Evolutionary conservation across 2,113 vertebrate genomes (phyloP), one percentile per base, ranked within the genome.

Genomic region (Paradoxurus hermaphroditus): DNA sequence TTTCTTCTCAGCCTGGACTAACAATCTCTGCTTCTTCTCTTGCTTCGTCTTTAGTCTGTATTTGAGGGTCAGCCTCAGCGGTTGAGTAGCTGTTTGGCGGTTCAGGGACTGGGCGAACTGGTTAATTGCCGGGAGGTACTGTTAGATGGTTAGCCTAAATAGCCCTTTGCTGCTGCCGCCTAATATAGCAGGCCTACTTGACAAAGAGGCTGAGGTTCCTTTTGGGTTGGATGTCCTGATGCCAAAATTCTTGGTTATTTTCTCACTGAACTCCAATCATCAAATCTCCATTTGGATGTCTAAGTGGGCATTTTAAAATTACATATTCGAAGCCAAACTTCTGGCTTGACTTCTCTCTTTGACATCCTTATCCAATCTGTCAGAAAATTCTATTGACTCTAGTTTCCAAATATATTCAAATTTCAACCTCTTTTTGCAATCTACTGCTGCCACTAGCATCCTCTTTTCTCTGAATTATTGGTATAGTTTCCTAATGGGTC

Each of bases 291-390:
- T 31, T 63, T 73, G 9, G 7, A 36, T 70, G 1, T 87, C 44
- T 46, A 59, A 44, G 56, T 90, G 49, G 19, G 36, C 56, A 90
- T 97, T 96, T 93, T 39, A 73, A 51, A 90, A 36, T 96, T 82
- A 39, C 46, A 49, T 49, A 65, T 78, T 18, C 25, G 44, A 39
- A 94, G 5, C 51, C 31, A 75, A 46, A 56, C 51, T 73, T 56
- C 18, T 59, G 7, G 67, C 6, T 36, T 91, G 34, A 78, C 5
- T 72, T 7, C 6, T 44, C 5, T 88, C 27, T 46, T 72, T 72
- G 39, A 56, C 7, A 7, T 12, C 12, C 1, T 91, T 31, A 46
- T 41, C 2, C 5, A 11, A 4, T 72, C 3, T 10, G n/a, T 83
- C 14, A 53, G 67, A 75, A 53, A 83, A 65, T 84, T 65, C 44